Evolutionary conservation across 92 coral and sea anemone species (phyloP).

Genomic region (Galaxea fascicularis): DNA sequence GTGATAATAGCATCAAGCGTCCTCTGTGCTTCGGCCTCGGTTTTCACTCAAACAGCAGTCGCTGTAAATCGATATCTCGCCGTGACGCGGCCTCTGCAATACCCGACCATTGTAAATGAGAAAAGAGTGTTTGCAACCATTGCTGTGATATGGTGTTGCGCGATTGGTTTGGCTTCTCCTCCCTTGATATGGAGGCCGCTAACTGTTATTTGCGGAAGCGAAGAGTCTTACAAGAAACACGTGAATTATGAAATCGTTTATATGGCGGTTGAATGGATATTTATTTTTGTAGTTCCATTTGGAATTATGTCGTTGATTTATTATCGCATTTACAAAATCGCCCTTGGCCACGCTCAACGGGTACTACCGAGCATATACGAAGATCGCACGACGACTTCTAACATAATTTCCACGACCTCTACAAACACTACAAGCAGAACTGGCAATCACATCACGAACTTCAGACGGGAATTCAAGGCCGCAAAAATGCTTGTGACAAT

Average conservation of each 20-base stretch:
- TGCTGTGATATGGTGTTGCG: slow-evolving; percentile 42
- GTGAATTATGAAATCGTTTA: slow-evolving; percentile 45
- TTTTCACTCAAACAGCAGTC: slow-evolving; percentile 67
- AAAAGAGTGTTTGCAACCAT: slow-evolving; percentile 27
- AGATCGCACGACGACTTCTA: not conserved
- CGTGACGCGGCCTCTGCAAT: slow-evolving; percentile 50
- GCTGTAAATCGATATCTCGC: slow-evolving; percentile 65
- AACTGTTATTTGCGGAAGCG: slow-evolving; percentile 53
- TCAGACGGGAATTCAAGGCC: slow-evolving; percentile 58
- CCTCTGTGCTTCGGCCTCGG: slow-evolving; percentile 65
- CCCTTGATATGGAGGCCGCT: slow-evolving; percentile 70
- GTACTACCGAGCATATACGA: slow-evolving; percentile 30
- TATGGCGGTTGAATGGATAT: slow-evolving; percentile 65
- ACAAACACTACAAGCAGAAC: not conserved
- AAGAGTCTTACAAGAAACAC: slow-evolving; percentile 50
- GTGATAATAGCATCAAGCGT: slow-evolving; percentile 62
- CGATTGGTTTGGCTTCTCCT: slow-evolving; percentile 51
- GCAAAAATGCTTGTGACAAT: slow-evolving; percentile 68
- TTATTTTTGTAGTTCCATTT: slow-evolving; percentile 58
- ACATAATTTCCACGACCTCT: not conserved
- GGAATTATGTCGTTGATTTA: slow-evolving; percentile 51
- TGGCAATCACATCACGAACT: slow-evolving; percentile 6
- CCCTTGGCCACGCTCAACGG: slow-evolving; percentile 52
- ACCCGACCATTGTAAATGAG: slow-evolving; percentile 42
- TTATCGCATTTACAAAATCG: slow-evolving; percentile 45